Conservation (phyloP, 2,113 vertebrate genomes). For the Eulemur rufifrons region DNA sequence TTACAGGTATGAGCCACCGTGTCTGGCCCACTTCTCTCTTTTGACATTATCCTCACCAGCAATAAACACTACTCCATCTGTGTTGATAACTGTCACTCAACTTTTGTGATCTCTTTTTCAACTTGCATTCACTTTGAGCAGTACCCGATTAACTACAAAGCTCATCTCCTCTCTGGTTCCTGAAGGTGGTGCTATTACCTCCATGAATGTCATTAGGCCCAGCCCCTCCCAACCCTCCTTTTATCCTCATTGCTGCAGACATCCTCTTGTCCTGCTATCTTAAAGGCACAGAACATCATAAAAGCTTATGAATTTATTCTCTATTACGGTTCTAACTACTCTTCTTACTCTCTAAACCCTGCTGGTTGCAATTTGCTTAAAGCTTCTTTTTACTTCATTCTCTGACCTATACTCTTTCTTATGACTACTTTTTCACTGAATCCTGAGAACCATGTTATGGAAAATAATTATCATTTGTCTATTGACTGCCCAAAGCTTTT, state of each 20-base stretch:
- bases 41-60: not conserved
- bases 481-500: not conserved
- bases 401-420: conserved; percentile 8
- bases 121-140: not conserved
- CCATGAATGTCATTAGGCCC: not conserved
- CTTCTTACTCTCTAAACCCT: not conserved
- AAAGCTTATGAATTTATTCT: not conserved
- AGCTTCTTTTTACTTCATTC: not conserved
- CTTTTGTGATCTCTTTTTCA: not conserved
- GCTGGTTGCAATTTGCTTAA: not conserved
- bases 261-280: not conserved
- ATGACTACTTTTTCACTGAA: not conserved
- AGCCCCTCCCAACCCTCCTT: not conserved
- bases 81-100: not conserved
- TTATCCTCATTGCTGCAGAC: not conserved
- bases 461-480: not conserved
- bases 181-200: not conserved
- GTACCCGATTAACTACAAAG: not conserved
- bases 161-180: not conserved
- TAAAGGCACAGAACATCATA: not conserved
- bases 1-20: not conserved
- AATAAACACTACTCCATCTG: not conserved
- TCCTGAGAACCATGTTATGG: not conserved
- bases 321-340: not conserved
- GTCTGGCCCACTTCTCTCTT: not conserved